A percentile compares a stretch with the other conserved stretches of the same genome.
Conservation (phyloP, 2,113 vertebrate genomes). For the Girardinichthys multiradiatus region DNA sequence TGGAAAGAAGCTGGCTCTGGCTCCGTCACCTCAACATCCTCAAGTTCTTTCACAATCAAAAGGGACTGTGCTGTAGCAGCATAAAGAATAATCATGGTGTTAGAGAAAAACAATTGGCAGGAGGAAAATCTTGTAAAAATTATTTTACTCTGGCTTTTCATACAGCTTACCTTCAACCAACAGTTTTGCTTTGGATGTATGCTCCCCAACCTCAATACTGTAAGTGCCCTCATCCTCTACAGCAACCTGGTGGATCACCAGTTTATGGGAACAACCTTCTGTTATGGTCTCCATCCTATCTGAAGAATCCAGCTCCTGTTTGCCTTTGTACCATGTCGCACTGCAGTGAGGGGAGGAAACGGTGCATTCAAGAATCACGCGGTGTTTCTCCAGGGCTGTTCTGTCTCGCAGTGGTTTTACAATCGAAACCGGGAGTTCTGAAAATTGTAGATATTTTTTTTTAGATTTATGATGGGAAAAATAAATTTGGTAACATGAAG, state of each 20-base stretch:
- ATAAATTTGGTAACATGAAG: background rate
- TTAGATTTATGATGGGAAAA: background rate
- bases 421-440: conserved; percentile 89
- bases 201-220: conserved; percentile 85
- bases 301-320: conserved; percentile 79
- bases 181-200: conserved; percentile 84
- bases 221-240: conserved; percentile 89
- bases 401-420: conserved; percentile 90
- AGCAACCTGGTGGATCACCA: conserved; percentile 85
- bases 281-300: conserved; percentile 86
- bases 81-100: background rate
- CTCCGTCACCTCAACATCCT: conserved; percentile 73
- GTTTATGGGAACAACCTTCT: conserved; percentile 88
- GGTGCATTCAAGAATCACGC: conserved; percentile 91
- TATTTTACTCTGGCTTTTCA: background rate
- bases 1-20: conserved; percentile 71
- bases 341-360: conserved; percentile 83
- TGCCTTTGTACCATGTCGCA: conserved; percentile 86
- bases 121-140: too few relatives aligned
- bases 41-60: conserved; percentile 70
- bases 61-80: conserved; percentile 72
- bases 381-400: conserved; percentile 87
- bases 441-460: background rate
- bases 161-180: conserved; percentile 87
- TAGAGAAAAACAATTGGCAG: background rate